Conservation (phyloP, 2,797 vertebrate genomes). For the Naso thynnoides region DNA sequence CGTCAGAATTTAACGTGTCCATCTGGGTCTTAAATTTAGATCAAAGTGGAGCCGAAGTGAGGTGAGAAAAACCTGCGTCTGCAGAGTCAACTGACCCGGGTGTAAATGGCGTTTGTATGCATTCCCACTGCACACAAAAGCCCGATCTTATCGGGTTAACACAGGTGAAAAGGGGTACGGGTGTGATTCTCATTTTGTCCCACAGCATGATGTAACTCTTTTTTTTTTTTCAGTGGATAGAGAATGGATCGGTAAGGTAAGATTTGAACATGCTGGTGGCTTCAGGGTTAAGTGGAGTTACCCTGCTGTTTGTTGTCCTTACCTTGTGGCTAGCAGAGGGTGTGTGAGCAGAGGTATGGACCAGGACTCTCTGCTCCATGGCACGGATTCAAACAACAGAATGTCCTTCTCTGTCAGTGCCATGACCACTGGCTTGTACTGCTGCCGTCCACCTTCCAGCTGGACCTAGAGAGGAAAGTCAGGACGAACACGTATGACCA, state of each 20-base stretch:
- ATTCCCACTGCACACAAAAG: no score
- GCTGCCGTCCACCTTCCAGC: constrained; percentile 91
- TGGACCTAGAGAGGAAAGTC: constrained; percentile 80
- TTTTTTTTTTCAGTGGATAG: no score
- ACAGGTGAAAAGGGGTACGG: background rate
- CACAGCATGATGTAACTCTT: background rate
- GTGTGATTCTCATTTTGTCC: background rate
- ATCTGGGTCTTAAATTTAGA: no score
- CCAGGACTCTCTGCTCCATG: constrained; percentile 94
- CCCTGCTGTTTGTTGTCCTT: constrained; percentile 14
- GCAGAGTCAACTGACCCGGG: no score
- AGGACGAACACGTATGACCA: background rate
- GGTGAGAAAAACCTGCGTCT: no score
- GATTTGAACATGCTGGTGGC: background rate
- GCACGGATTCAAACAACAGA: constrained; percentile 93
- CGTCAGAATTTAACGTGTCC: no score
- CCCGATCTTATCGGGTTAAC: no score
- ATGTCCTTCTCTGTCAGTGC: constrained; percentile 96
- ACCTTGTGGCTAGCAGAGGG: constrained; percentile 95
- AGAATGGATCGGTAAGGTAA: no score
- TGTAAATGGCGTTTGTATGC: no score
- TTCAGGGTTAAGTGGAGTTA: background rate
- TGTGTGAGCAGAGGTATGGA: constrained; percentile 91
- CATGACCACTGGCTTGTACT: constrained; percentile 91
- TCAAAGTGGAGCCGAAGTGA: no score